Evolutionary conservation across 2,113 vertebrate genomes (phyloP).

Genomic region (Tragelaphus strepsiceros): DNA sequence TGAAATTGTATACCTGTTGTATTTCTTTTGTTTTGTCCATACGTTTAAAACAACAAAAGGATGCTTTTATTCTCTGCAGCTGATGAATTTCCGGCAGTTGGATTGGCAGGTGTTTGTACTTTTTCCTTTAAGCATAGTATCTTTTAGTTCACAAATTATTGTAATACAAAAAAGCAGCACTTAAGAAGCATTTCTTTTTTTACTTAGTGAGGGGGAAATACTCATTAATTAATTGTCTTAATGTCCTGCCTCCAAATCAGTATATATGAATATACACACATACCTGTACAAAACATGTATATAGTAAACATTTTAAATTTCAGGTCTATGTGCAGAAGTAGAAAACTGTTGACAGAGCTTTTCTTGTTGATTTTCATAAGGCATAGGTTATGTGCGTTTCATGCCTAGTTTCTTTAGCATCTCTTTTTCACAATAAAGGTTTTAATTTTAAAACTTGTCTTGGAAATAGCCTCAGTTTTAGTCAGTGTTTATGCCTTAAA

Average conservation of each 20-base stretch:
- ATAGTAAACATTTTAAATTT: neutral
- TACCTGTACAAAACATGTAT: neutral
- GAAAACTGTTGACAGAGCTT: neutral
- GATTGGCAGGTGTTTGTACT: conserved; percentile 17
- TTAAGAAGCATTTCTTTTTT: neutral
- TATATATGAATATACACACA: neutral
- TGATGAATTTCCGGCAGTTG: conserved; percentile 27
- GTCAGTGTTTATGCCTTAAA: conserved; percentile 35
- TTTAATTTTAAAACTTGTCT: conserved; percentile 31
- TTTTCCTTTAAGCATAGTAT: conserved; percentile 18
- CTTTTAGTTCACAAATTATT: conserved; percentile 20
- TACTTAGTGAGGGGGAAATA: neutral
- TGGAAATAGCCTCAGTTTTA: conserved; percentile 22
- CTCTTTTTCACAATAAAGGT: neutral
- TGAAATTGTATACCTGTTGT: neutral
- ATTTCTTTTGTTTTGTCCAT: neutral
- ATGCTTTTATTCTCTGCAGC: conserved; percentile 12
- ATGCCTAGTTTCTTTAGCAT: conserved; percentile 18
- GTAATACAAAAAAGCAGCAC: conserved; percentile 26
- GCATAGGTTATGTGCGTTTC: neutral
- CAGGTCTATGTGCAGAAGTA: neutral
- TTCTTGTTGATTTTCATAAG: conserved; percentile 21
- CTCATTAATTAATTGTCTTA: neutral
- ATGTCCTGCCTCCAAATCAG: neutral
- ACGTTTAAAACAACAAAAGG: neutral